A percentile compares a stretch with the other conserved stretches of the same genome.
Evolutionary conservation across 2,797 vertebrate genomes (phyloP).

Genomic region (Liasis olivaceus): DNA sequence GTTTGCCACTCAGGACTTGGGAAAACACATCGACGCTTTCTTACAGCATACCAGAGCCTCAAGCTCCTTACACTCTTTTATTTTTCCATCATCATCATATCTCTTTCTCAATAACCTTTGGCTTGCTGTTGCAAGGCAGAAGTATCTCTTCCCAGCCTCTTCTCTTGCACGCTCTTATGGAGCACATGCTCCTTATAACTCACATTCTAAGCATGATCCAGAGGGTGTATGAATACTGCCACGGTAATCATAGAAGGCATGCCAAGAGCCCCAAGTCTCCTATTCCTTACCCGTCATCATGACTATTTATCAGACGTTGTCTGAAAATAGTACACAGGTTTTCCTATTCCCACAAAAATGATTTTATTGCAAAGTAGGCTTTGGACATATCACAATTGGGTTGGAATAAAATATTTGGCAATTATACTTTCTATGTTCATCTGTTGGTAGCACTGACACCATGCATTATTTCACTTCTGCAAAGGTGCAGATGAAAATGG

Average conservation of each 20-base stretch:
- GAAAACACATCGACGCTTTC: neutral
- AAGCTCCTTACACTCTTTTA: neutral
- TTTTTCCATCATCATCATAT: neutral
- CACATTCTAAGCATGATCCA: slow-evolving; percentile 25
- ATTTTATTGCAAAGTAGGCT: neutral
- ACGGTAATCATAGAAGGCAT: neutral
- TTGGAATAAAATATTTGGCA: neutral
- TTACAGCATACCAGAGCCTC: neutral
- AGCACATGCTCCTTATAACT: slow-evolving; percentile 18
- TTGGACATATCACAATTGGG: neutral
- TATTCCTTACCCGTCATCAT: neutral
- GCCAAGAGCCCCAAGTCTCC: slow-evolving; percentile 4
- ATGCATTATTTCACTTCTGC: neutral
- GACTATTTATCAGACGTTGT: slow-evolving; percentile 45
- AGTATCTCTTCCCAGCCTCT: neutral
- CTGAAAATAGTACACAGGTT: slow-evolving; percentile 34
- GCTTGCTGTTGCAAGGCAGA: neutral
- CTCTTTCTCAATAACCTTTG: neutral
- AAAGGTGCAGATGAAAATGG: neutral
- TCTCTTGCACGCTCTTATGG: neutral
- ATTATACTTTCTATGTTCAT: neutral
- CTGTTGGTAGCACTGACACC: too few relatives aligned
- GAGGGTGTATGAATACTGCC: neutral
- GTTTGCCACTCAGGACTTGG: neutral
- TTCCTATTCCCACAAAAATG: neutral